phyloP scores from a whole-genome alignment of 2,797 vertebrate species.

The Pagetopsis macropterus region DNA sequence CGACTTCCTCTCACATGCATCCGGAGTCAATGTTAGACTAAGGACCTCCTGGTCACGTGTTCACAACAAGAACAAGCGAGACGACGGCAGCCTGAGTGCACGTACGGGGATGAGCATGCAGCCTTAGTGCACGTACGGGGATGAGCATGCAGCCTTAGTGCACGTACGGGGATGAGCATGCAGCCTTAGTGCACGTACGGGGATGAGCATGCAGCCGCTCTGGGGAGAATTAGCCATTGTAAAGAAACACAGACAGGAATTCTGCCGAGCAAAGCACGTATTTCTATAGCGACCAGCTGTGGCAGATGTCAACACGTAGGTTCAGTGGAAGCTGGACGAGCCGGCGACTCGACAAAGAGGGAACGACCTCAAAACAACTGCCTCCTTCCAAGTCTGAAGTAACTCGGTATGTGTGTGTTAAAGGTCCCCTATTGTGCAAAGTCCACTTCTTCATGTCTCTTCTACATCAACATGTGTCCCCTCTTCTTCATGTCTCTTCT shows the following conservation, averaged over 20 bases:
- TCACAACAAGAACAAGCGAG: conserved; percentile 27
- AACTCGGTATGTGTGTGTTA: background rate
- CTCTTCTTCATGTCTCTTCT: no score
- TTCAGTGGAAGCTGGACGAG: conserved; percentile 20
- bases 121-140: conserved; percentile 8
- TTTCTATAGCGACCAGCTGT: conserved; percentile 71
- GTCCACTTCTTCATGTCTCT: no score
- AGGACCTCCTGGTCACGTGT: conserved; percentile 47
- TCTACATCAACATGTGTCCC: no score
- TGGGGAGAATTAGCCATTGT: conserved; percentile 43
- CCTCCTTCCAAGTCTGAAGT: background rate
- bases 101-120: background rate
- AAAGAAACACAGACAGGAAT: conserved; percentile 62
- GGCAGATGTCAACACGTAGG: conserved; percentile 62
- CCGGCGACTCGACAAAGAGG: conserved; percentile 25
- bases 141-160: conserved; percentile 23
- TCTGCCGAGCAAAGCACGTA: conserved; percentile 62
- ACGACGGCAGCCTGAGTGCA: conserved; percentile 17
- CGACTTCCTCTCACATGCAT: conserved; percentile 71
- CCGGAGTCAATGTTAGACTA: conserved; percentile 60
- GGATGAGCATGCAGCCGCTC: conserved; percentile 19
- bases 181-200: conserved; percentile 17
- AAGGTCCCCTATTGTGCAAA: no score
- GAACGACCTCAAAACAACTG: background rate
- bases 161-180: conserved; percentile 19